phyloP scores from a whole-genome alignment of 2,888 invertebrate genomes.

The Drosophila recens region DNA sequence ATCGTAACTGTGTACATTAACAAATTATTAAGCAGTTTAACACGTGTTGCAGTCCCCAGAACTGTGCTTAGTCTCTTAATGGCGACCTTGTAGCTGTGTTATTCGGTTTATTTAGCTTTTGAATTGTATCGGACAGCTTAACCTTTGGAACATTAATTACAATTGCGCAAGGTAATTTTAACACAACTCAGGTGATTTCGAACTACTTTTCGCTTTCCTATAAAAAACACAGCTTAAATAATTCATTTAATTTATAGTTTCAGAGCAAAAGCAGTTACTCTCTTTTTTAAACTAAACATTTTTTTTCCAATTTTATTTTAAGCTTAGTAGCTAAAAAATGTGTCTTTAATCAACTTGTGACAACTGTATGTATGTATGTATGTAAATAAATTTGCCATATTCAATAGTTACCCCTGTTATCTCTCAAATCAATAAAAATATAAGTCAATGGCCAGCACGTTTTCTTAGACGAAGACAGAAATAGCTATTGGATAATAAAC shows the following conservation, averaged over 20 bases:
- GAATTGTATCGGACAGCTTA: constrained; percentile 14
- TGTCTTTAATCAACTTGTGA: not conserved
- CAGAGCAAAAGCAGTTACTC: not conserved
- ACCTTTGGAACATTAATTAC: constrained; percentile 45
- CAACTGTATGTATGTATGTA: no score
- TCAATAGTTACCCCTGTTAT: not conserved
- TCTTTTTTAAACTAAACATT: no score
- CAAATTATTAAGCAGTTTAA: constrained; percentile 39
- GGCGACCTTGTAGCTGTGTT: constrained; percentile 37
- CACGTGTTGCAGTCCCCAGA: constrained; percentile 50
- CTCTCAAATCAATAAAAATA: not conserved
- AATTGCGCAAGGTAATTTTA: constrained; percentile 4
- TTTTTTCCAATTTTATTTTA: no score
- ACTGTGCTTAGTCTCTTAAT: constrained; percentile 24
- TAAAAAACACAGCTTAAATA: not conserved
- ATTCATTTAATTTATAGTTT: not conserved
- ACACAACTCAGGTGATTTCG: constrained; percentile 2
- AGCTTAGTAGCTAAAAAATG: not conserved
- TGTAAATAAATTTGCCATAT: not conserved
- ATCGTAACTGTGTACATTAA: constrained; percentile 12
- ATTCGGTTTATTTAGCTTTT: constrained; percentile 18
- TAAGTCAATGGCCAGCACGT: not conserved
- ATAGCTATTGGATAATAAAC: not conserved
- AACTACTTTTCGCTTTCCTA: not conserved
- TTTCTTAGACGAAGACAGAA: not conserved